Conservation (phyloP, 2,888 invertebrate genomes). For the Falcaria lacertinaria region DNA sequence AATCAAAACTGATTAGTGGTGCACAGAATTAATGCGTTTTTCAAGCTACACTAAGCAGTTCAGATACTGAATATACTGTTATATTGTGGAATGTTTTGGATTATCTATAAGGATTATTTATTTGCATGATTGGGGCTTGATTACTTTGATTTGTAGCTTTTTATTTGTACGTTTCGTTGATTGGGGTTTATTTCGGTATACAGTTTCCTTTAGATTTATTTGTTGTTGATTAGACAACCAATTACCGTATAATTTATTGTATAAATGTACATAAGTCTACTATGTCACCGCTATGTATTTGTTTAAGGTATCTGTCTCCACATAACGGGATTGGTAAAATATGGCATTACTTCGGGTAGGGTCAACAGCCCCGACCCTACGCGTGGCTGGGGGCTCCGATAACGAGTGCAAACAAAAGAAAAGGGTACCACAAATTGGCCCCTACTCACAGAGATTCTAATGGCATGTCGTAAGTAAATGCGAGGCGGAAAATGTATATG, state of each 20-base stretch:
- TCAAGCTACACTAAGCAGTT: not conserved
- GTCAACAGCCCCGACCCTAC: not conserved
- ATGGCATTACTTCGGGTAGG: not conserved
- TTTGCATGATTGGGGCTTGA: not conserved
- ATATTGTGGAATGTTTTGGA: not conserved
- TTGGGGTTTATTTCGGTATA: not conserved
- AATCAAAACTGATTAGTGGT: too few relatives aligned
- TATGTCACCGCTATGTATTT: too few relatives aligned
- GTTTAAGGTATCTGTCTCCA: not conserved
- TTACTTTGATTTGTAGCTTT: not conserved
- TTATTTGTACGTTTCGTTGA: not conserved
- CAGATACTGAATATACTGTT: not conserved
- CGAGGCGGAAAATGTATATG: too few relatives aligned
- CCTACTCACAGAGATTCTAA: not conserved
- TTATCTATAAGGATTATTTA: not conserved
- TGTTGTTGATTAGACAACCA: not conserved
- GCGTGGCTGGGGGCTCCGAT: not conserved
- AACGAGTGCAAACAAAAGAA: constrained; percentile 4
- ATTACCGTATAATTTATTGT: not conserved
- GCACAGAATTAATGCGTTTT: too few relatives aligned
- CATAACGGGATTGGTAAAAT: not conserved
- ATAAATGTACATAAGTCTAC: too few relatives aligned
- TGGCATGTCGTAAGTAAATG: not conserved
- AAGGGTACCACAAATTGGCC: constrained; percentile 3
- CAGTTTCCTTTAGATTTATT: not conserved